Evolutionary conservation across 2,113 vertebrate genomes (phyloP).

Genomic region (Gallinago media): DNA sequence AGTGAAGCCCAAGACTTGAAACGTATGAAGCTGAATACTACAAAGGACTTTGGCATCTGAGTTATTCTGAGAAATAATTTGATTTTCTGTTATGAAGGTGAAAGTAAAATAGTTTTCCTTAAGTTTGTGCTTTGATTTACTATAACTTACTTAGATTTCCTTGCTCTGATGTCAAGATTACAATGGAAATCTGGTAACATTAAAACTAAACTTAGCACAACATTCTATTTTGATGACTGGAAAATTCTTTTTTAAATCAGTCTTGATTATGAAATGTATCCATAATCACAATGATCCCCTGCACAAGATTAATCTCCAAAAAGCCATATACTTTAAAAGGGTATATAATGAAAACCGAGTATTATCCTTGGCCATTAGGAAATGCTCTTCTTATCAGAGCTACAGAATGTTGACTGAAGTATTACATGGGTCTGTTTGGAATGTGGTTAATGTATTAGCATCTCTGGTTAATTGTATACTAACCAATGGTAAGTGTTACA

Average conservation of each 20-base stretch:
- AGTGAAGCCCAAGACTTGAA: constrained; percentile 1
- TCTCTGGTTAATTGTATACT: constrained; percentile 12
- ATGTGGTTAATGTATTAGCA: constrained; percentile 22
- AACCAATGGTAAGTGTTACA: constrained; percentile 27
- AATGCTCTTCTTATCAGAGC: neutral
- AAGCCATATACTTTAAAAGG: neutral
- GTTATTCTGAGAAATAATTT: neutral
- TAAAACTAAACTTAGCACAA: neutral
- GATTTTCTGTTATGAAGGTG: neutral
- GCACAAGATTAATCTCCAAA: constrained; percentile 3
- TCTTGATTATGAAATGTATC: neutral
- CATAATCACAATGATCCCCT: neutral
- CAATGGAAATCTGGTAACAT: neutral
- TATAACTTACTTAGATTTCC: neutral
- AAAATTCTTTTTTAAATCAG: neutral
- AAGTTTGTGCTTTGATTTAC: neutral
- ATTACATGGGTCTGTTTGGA: constrained; percentile 13
- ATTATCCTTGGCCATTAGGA: constrained; percentile 2
- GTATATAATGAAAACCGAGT: constrained; percentile 14
- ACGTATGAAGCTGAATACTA: constrained; percentile 4
- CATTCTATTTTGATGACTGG: neutral
- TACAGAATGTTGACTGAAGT: neutral
- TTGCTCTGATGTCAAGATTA: neutral
- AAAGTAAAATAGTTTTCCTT: constrained; percentile 29
- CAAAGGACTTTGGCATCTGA: neutral